These are phyloP conservation scores for Gallinago media DNA, from an alignment of 2,113 vertebrate species.

Conservation along the genomic window DNA sequence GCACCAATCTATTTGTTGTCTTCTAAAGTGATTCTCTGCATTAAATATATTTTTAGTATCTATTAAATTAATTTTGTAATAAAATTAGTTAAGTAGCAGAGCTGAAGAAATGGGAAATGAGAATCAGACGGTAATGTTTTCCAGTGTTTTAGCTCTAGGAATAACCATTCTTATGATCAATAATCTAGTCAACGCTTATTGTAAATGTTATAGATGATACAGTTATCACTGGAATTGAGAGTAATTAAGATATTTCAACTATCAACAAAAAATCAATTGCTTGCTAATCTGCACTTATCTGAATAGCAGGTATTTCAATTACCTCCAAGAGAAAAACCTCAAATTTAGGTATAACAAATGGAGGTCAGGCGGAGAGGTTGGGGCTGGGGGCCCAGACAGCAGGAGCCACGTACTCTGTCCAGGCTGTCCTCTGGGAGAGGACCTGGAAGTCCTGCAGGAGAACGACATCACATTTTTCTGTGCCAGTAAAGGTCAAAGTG, in stretches of 20 bases:
- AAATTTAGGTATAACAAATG: background rate
- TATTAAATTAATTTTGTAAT: background rate
- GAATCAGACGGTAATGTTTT: background rate
- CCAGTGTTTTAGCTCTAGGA: background rate
- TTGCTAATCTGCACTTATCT: background rate
- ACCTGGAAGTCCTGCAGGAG: background rate
- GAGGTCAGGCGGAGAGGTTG: fast-evolving
- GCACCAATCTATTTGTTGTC: background rate
- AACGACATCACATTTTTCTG: fast-evolving
- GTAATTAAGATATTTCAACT: background rate
- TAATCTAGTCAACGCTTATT: background rate
- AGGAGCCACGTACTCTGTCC: fast-evolving
- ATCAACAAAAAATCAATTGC: background rate
- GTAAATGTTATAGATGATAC: background rate
- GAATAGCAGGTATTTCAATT: background rate
- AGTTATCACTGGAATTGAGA: background rate
- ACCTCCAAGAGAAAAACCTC: background rate
- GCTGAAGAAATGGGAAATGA: background rate
- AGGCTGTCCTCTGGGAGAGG: fast-evolving
- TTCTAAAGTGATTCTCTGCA: background rate
- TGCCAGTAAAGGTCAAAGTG: background rate
- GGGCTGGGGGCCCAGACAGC: background rate
- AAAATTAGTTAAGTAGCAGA: background rate
- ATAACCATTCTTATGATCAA: background rate
- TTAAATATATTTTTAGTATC: background rate